Percentiles rank a stretch among this genome's conserved stretches.
These are phyloP conservation scores for Morphnarchus princeps DNA, from an alignment of 2,113 vertebrate species.

Conservation along the genomic window DNA sequence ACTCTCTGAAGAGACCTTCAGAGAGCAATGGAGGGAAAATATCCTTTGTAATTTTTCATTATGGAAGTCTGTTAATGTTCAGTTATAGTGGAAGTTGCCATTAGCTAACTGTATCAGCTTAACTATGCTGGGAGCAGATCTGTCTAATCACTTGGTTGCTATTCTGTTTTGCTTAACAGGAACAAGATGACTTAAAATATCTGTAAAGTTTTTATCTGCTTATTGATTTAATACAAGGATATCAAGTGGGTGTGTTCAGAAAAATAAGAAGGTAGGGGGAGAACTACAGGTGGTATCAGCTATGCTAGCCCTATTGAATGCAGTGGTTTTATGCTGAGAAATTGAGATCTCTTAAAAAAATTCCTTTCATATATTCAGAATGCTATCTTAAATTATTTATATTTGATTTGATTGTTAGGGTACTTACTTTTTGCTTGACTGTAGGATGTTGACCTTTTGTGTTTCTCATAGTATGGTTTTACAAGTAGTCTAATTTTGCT, in stretches of 20 bases:
- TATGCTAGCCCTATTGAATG: background rate
- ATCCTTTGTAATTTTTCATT: background rate
- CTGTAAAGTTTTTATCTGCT: background rate
- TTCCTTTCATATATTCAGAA: background rate
- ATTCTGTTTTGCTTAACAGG: background rate
- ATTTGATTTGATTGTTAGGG: background rate
- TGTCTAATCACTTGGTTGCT: background rate
- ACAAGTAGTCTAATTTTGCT: background rate
- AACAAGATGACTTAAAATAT: background rate
- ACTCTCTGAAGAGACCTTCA: background rate
- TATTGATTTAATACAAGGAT: background rate
- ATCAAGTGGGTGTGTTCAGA: background rate
- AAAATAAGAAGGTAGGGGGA: background rate
- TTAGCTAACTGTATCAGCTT: background rate
- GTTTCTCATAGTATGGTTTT: background rate
- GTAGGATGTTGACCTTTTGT: background rate
- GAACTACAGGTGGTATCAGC: background rate
- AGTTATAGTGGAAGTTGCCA: background rate
- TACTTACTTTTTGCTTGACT: background rate
- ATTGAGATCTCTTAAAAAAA: background rate
- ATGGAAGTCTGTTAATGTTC: background rate
- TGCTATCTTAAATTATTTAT: background rate
- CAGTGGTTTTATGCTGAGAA: background rate
- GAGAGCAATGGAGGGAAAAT: background rate
- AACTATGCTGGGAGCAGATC: background rate